Conservation (phyloP, 2,113 vertebrate genomes). For the Xenus cinereus region DNA sequence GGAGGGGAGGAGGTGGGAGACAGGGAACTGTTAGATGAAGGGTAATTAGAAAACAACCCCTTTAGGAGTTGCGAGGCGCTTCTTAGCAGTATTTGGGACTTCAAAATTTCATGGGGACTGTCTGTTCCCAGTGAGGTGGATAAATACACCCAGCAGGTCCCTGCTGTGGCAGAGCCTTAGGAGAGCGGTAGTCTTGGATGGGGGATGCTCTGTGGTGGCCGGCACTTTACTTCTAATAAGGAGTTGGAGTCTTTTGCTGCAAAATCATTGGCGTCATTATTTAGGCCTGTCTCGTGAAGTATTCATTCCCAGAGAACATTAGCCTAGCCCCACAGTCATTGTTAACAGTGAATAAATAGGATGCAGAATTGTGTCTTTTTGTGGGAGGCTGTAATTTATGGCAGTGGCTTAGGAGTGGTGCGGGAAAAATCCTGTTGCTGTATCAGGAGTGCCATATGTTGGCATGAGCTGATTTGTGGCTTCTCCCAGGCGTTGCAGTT, state of each 20-base stretch:
- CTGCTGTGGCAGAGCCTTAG: neutral
- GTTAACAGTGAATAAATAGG: neutral
- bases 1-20: neutral
- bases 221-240: neutral
- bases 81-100: neutral
- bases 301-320: neutral
- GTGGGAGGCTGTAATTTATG: neutral
- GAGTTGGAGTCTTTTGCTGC: neutral
- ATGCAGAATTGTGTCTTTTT: neutral
- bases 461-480: slow-evolving; percentile 18
- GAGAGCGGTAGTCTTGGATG: rapidly evolving
- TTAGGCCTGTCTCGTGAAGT: neutral
- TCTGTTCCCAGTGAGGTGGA: too few species aligned
- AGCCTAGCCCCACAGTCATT: neutral
- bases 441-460: neutral
- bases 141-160: too few species aligned
- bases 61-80: neutral
- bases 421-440: neutral
- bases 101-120: rapidly evolving
- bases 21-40: neutral
- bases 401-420: neutral
- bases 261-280: neutral
- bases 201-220: neutral
- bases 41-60: neutral
- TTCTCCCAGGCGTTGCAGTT: neutral